A percentile compares a stretch with the other conserved stretches of the same genome.
phyloP scores from a whole-genome alignment of 2,797 vertebrate species.

The Buphagus erythrorhynchus region DNA sequence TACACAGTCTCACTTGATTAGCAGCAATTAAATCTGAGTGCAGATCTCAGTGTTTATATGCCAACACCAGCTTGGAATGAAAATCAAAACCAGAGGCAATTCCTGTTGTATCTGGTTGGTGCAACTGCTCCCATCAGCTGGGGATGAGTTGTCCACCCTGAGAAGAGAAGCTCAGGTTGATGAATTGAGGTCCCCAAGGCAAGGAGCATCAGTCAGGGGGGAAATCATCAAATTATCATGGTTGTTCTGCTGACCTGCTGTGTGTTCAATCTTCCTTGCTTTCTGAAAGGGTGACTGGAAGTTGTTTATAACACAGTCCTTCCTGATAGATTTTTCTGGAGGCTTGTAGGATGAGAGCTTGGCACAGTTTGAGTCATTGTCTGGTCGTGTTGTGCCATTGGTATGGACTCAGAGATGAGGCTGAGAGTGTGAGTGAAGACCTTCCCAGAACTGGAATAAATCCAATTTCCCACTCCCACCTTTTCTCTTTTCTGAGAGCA shows the following conservation, averaged over 20 bases:
- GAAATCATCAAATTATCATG: not conserved
- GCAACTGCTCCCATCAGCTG: not conserved
- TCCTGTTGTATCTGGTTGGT: not conserved
- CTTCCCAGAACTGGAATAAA: not conserved
- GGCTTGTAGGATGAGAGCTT: not conserved
- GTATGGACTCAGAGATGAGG: not conserved
- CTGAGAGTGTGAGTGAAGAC: not conserved
- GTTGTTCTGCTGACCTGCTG: not conserved
- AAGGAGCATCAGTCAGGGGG: not conserved
- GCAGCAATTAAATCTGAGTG: not conserved
- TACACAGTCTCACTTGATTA: not conserved
- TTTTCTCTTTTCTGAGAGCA: not conserved
- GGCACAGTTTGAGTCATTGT: not conserved
- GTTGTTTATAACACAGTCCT: not conserved
- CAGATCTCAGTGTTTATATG: not conserved
- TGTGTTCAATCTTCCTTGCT: not conserved
- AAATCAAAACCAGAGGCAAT: not conserved
- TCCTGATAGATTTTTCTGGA: not conserved
- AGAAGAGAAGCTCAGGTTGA: not conserved
- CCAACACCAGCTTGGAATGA: not conserved
- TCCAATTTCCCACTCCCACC: not conserved
- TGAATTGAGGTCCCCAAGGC: not conserved
- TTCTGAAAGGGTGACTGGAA: not conserved
- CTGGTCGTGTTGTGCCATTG: fast-evolving
- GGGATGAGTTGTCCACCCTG: not conserved